A percentile compares a stretch with the other conserved stretches of the same genome.
Evolutionary conservation across 2,888 invertebrate genomes (phyloP).

Genomic region (Zaprionus lineosus): DNA sequence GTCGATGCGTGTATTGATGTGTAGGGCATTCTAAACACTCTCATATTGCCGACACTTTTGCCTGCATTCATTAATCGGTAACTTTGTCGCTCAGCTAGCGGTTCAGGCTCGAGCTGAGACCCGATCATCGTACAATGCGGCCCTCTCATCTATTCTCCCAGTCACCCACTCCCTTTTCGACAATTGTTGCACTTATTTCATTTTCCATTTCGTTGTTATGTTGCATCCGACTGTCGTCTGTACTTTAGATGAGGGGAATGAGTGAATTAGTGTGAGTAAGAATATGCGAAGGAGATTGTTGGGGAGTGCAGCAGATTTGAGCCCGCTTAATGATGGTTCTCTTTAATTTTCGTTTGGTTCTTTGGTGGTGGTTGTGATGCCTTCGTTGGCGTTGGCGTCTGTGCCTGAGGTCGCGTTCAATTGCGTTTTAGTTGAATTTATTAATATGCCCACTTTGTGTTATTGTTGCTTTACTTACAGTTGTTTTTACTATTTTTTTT

Average conservation of each 20-base stretch:
- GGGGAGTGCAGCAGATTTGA: constrained; percentile 59
- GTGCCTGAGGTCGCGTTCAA: constrained; percentile 59
- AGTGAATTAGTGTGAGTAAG: constrained; percentile 14
- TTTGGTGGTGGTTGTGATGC: constrained; percentile 14
- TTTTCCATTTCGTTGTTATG: constrained; percentile 54
- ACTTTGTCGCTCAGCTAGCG: constrained; percentile 44
- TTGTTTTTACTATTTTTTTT: constrained; percentile 6
- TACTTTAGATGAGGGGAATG: constrained; percentile 38
- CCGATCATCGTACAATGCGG: constrained; percentile 10
- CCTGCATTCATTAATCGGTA: constrained; percentile 41
- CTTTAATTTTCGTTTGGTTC: constrained; percentile 41
- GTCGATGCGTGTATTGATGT: too few relatives aligned
- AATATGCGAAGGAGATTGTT: constrained; percentile 3
- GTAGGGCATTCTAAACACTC: constrained; percentile 16
- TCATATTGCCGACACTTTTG: constrained; percentile 4
- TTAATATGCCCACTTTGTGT: constrained; percentile 58
- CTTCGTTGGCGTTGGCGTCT: constrained; percentile 26
- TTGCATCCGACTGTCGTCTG: constrained; percentile 30
- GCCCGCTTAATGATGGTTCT: constrained; percentile 65
- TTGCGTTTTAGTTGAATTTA: constrained; percentile 69
- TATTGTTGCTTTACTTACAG: constrained; percentile 33
- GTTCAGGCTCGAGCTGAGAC: constrained; percentile 19
- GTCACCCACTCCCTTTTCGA: constrained; percentile 21
- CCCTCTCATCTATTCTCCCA: constrained; percentile 13
- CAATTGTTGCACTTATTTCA: constrained; percentile 67